These are phyloP conservation scores for Clanis bilineata DNA, from an alignment of 2,888 invertebrate species.

Conservation along the genomic window DNA sequence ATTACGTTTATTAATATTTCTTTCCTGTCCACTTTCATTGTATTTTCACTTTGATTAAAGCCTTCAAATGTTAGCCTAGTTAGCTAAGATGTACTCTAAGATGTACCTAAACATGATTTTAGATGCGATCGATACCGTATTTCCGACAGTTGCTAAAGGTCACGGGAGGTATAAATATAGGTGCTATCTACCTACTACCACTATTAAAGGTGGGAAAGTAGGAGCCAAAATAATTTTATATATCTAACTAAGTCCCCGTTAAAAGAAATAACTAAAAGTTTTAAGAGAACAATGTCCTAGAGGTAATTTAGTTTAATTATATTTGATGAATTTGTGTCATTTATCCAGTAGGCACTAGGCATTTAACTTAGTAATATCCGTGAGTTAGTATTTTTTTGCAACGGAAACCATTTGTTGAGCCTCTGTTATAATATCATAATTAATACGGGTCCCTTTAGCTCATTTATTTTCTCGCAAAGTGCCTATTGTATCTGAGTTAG, in stretches of 20 bases:
- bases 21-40: not conserved
- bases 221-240: not conserved
- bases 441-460: not conserved
- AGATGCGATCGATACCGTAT: not conserved
- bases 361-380: not conserved
- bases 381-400: not conserved
- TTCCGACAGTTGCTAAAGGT: not conserved
- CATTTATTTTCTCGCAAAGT: not conserved
- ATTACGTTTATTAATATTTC: not conserved
- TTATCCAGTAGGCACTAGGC: not conserved
- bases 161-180: not conserved
- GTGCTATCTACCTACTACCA: conserved; percentile 12
- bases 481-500: not conserved
- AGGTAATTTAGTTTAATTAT: conserved; percentile 1
- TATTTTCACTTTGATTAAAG: too few species aligned
- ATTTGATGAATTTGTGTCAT: conserved; percentile 1
- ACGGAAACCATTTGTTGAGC: not conserved
- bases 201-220: too few species aligned
- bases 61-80: too few species aligned
- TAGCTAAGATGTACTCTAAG: too few species aligned
- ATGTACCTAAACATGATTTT: not conserved
- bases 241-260: not conserved
- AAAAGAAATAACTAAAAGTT: not conserved
- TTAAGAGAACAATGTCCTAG: not conserved
- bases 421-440: not conserved